Evolutionary conservation across 2,797 vertebrate genomes (phyloP).

Genomic region (Petrocephalus sullivani): DNA sequence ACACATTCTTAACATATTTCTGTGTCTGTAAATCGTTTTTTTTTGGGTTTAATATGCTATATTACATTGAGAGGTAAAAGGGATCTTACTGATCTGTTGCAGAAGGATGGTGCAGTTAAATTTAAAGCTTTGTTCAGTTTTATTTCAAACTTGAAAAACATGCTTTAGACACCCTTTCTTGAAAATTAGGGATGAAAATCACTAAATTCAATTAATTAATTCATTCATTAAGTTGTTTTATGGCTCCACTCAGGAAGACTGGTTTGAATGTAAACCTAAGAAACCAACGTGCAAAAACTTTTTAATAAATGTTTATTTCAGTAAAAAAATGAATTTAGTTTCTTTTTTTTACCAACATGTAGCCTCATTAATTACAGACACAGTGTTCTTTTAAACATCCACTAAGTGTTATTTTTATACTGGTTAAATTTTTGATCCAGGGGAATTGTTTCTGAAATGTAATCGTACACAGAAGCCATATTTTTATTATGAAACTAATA

Average conservation of each 20-base stretch:
- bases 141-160: constrained; percentile 11
- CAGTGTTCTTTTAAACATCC: constrained; percentile 33
- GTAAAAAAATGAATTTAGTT: background rate
- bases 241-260: constrained; percentile 43
- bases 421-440: background rate
- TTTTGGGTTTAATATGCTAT: background rate
- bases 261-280: constrained; percentile 40
- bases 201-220: background rate
- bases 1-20: background rate
- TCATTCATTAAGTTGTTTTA: constrained; percentile 1
- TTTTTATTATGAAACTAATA: background rate
- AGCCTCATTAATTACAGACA: background rate
- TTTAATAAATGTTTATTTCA: background rate
- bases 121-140: constrained; percentile 4
- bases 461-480: background rate
- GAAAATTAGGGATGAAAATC: background rate
- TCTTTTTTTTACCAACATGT: background rate
- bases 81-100: background rate
- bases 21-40: background rate
- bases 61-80: background rate
- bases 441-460: background rate
- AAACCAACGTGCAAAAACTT: constrained; percentile 27
- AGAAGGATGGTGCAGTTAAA: background rate
- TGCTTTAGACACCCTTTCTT: background rate
- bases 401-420: background rate